phyloP scores from a whole-genome alignment of 2,113 vertebrate species.

The Galemys pyrenaicus region DNA sequence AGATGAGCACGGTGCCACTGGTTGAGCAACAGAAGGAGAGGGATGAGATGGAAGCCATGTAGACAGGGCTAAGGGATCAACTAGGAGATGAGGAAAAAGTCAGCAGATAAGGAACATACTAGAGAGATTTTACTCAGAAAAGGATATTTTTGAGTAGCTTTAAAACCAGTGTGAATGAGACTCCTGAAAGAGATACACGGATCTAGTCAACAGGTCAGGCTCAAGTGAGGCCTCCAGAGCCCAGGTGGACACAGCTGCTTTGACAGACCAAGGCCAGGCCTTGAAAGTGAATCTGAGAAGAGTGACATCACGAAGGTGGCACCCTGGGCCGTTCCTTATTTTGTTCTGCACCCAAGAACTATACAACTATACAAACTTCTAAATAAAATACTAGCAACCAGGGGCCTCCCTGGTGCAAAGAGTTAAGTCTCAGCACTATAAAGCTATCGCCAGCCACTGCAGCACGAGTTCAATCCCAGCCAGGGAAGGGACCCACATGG shows the following conservation, averaged over 20 bases:
- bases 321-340: not conserved
- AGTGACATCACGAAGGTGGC: not conserved
- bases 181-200: not conserved
- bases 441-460: too few species aligned
- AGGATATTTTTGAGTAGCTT: not conserved
- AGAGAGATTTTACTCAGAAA: not conserved
- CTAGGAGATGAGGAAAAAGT: not conserved
- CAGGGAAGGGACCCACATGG: too few species aligned
- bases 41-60: too few species aligned
- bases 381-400: not conserved
- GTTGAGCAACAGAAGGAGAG: too few species aligned
- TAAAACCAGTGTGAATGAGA: not conserved
- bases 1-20: not conserved
- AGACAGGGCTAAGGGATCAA: not conserved
- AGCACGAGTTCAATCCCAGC: too few species aligned
- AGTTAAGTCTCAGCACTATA: too few species aligned
- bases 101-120: not conserved
- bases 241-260: not conserved
- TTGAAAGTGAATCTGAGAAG: too few species aligned
- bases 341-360: not conserved
- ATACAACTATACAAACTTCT: not conserved
- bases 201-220: not conserved
- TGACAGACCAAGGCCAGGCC: too few species aligned
- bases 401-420: too few species aligned
- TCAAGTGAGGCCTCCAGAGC: too few species aligned